These are phyloP conservation scores for Beaufortia kweichowensis DNA, from an alignment of 2,113 vertebrate species.

Conservation along the genomic window DNA sequence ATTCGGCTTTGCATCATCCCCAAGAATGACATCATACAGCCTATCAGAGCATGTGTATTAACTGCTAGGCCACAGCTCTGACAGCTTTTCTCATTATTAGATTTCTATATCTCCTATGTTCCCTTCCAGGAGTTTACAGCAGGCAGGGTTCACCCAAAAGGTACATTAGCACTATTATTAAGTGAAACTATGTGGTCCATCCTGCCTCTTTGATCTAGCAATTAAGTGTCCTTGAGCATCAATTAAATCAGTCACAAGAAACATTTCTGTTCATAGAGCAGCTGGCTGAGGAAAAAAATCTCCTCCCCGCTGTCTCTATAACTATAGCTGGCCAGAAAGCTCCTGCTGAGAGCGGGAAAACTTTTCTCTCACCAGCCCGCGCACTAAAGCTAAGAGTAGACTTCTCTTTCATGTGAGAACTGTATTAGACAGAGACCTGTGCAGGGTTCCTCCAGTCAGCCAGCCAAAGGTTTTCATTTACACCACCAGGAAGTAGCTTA, in stretches of 20 bases:
- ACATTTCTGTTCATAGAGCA: conserved; percentile 23
- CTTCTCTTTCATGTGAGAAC: conserved; percentile 63
- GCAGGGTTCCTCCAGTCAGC: conserved; percentile 51
- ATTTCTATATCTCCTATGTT: not conserved
- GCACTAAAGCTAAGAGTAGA: conserved; percentile 56
- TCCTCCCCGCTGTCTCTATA: conserved; percentile 27
- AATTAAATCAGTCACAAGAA: conserved; percentile 30
- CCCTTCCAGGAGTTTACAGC: not conserved
- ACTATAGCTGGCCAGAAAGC: conserved; percentile 32
- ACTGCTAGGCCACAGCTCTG: not conserved
- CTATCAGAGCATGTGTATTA: too few relatives aligned
- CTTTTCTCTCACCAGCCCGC: conserved; percentile 50
- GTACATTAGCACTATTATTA: conserved; percentile 12
- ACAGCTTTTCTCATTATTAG: not conserved
- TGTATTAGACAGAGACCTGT: conserved; percentile 64
- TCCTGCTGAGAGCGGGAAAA: conserved; percentile 47
- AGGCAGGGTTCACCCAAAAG: conserved; percentile 5
- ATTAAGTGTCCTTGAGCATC: conserved; percentile 30
- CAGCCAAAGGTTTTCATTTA: conserved; percentile 66
- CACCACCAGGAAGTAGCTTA: conserved; percentile 50
- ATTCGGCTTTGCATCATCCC: not conserved
- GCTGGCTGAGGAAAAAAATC: conserved; percentile 14
- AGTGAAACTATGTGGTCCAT: not conserved
- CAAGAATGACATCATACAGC: not conserved
- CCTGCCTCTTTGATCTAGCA: conserved; percentile 15